phyloP scores from a whole-genome alignment of 2,113 vertebrate genomes.

The Propithecus coquereli region DNA sequence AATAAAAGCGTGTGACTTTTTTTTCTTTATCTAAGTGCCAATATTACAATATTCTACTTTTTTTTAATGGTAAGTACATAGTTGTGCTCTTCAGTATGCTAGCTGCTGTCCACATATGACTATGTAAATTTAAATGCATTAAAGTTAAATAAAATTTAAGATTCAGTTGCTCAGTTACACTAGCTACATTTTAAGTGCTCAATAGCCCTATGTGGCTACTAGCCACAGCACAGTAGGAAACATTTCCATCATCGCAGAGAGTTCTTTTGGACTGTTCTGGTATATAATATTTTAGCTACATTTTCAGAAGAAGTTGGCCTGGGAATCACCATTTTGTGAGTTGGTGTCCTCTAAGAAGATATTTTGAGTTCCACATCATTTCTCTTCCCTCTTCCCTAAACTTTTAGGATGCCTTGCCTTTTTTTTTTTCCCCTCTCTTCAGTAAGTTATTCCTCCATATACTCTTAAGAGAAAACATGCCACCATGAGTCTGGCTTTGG shows the following conservation, averaged over 20 bases:
- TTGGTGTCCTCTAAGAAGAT: not conserved
- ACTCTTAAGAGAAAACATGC: not conserved
- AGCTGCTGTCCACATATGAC: not conserved
- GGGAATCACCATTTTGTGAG: not conserved
- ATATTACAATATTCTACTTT: not conserved
- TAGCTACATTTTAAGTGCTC: not conserved
- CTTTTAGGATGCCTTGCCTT: not conserved
- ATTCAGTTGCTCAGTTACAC: not conserved
- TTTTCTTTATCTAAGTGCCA: not conserved
- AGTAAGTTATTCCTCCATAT: not conserved
- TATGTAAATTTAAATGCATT: not conserved
- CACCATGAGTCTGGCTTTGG: not conserved
- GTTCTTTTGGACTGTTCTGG: not conserved
- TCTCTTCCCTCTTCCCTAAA: not conserved
- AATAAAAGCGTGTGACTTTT: not conserved
- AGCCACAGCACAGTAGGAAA: not conserved
- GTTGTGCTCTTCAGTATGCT: not conserved
- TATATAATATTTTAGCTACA: not conserved
- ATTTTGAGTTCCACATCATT: not conserved
- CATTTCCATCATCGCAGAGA: not conserved
- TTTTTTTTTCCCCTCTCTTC: not conserved
- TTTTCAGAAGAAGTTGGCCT: not conserved
- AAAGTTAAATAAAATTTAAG: not conserved
- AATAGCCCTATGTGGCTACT: not conserved
- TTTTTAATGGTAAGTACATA: not conserved